phyloP scores from a whole-genome alignment of 2,888 invertebrate species.

The Hyles lineata region DNA sequence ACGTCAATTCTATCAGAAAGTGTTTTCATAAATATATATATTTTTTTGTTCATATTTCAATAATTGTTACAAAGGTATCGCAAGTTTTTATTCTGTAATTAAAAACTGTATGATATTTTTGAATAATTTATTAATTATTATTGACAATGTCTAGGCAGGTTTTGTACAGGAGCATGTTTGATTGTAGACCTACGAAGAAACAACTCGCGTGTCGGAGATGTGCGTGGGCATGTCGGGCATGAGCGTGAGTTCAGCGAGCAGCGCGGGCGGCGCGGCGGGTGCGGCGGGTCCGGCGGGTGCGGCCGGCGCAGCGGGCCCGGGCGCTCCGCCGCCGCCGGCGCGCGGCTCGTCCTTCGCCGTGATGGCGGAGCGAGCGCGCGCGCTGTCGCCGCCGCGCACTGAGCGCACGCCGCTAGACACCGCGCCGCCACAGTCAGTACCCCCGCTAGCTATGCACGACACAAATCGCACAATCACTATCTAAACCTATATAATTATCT shows the following conservation, averaged over 20 bases:
- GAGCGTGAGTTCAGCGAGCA: conserved; percentile 41
- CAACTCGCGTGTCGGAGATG: conserved; percentile 47
- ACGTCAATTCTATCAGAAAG: background rate
- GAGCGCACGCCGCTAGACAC: conserved; percentile 47
- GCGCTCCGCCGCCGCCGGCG: conserved; percentile 91
- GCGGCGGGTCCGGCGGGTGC: conserved; percentile 87
- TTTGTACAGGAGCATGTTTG: background rate
- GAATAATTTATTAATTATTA: too few species aligned
- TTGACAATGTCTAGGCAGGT: too few species aligned
- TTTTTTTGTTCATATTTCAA: too few species aligned
- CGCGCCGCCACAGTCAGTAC: conserved; percentile 61
- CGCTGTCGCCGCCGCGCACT: conserved; percentile 61
- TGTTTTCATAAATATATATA: too few species aligned
- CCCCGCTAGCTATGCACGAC: conserved; percentile 46
- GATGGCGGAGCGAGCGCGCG: conserved; percentile 87
- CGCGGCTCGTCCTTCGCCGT: conserved; percentile 95
- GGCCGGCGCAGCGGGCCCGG: conserved; percentile 35
- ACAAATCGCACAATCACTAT: conserved; percentile 85
- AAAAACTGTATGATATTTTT: too few species aligned
- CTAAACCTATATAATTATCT: too few species aligned
- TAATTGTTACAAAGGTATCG: too few species aligned
- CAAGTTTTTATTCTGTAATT: too few species aligned
- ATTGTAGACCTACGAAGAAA: conserved; percentile 48
- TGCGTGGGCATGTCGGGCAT: conserved; percentile 42
- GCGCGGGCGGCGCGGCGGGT: conserved; percentile 89